phyloP scores from a whole-genome alignment of 2,113 vertebrate species.

The Gymnarchus niloticus region DNA sequence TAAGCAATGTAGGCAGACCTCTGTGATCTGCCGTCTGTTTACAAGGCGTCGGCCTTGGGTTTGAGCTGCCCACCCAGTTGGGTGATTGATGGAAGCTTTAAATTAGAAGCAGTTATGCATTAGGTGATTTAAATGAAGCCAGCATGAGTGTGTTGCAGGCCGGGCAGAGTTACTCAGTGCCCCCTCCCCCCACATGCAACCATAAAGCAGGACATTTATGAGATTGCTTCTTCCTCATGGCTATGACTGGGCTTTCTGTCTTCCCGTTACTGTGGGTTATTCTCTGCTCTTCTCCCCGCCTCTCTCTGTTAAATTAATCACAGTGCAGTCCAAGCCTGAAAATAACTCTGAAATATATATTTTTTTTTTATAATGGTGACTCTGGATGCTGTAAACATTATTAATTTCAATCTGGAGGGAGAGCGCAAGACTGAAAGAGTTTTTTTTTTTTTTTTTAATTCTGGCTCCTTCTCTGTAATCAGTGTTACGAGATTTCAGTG shows the following conservation, averaged over 20 bases:
- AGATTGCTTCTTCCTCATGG: background rate
- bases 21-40: background rate
- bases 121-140: slow-evolving; percentile 9
- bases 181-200: background rate
- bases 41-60: background rate
- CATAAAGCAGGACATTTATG: background rate
- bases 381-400: background rate
- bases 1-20: background rate
- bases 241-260: background rate
- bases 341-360: background rate
- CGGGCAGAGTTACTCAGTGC: too few relatives aligned
- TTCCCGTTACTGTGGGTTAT: background rate
- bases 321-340: background rate
- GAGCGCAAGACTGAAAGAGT: background rate
- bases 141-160: too few relatives aligned
- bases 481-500: background rate
- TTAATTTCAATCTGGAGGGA: background rate
- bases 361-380: background rate
- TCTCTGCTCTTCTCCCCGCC: background rate
- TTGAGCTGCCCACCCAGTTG: background rate
- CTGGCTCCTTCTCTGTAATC: background rate
- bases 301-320: background rate
- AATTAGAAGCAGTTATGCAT: slow-evolving; percentile 8
- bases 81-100: slow-evolving; percentile 14
- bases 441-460: too few relatives aligned